Conservation (phyloP, 1,140 invertebrate species). For the Oreohelix idahoensis region DNA sequence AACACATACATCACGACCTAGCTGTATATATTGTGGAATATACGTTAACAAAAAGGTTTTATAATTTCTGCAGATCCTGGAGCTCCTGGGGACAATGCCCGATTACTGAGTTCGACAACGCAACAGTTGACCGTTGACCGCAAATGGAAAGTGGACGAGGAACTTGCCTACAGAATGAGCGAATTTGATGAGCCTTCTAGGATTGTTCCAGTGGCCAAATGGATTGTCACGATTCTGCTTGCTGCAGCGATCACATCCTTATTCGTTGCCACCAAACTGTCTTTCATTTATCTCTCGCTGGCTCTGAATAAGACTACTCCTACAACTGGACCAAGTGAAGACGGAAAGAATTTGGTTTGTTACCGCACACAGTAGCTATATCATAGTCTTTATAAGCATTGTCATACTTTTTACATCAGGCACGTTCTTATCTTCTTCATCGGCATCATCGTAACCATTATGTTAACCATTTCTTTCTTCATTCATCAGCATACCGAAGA, state of each 20-base stretch:
- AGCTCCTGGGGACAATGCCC: too few relatives aligned
- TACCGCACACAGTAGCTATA: background rate
- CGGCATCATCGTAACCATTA: too few relatives aligned
- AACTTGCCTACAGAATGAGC: background rate
- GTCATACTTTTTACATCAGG: too few relatives aligned
- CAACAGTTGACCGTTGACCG: conserved; percentile 36
- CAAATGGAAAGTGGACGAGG: conserved; percentile 39
- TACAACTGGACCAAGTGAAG: background rate
- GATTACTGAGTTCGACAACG: too few relatives aligned
- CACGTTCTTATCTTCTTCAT: too few relatives aligned
- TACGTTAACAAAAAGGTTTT: too few relatives aligned
- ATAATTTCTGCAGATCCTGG: too few relatives aligned
- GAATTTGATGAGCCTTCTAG: background rate
- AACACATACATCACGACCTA: too few relatives aligned
- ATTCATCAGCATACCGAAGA: too few relatives aligned
- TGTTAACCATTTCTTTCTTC: too few relatives aligned
- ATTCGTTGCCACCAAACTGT: conserved; percentile 34
- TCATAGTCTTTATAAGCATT: background rate
- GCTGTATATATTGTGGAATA: background rate
- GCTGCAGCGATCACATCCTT: background rate
- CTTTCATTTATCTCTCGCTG: conserved; percentile 14
- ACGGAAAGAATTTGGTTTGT: background rate
- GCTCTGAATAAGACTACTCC: background rate
- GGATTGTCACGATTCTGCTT: conserved; percentile 28
- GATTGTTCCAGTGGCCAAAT: conserved; percentile 34